Evolutionary conservation across 1,140 invertebrate species (phyloP).

Genomic region (Halictus rubicundus): DNA sequence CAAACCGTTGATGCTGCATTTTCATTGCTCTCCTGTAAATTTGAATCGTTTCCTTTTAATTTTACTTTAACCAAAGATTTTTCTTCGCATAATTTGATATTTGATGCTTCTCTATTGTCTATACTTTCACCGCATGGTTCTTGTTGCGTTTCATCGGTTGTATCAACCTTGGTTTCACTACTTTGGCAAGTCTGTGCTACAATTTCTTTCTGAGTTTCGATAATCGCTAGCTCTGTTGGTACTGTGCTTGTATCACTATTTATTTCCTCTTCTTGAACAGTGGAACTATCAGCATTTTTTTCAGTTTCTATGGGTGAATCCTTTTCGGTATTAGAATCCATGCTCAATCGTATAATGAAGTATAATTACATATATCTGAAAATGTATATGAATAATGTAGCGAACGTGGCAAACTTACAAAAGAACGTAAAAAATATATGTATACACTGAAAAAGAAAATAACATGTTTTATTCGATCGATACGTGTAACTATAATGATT

Average conservation of each 20-base stretch:
- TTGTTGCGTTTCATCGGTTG: neutral
- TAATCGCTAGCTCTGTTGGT: neutral
- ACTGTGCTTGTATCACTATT: neutral
- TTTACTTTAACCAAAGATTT: slow-evolving; percentile 10
- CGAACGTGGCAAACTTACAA: neutral
- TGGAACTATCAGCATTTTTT: slow-evolving; percentile 11
- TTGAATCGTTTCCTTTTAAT: neutral
- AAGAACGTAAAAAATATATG: neutral
- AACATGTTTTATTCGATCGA: neutral
- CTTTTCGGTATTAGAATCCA: slow-evolving; percentile 39
- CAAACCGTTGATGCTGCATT: neutral
- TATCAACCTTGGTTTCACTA: neutral
- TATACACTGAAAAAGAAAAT: neutral
- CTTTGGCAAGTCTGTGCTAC: neutral
- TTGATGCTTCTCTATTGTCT: slow-evolving; percentile 1
- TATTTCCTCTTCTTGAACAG: neutral
- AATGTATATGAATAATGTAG: slow-evolving; percentile 28
- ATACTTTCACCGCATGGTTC: neutral
- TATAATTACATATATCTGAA: neutral
- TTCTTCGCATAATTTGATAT: slow-evolving; percentile 2
- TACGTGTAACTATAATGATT: neutral
- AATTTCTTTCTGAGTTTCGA: slow-evolving; percentile 3
- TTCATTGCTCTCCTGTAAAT: slow-evolving; percentile 6
- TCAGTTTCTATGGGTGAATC: slow-evolving; percentile 29
- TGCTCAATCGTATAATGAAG: slow-evolving; percentile 24